Evolutionary conservation across 2,797 vertebrate species (phyloP), one percentile per base, ranked within the genome.

Genomic region (Enoplosus armatus): DNA sequence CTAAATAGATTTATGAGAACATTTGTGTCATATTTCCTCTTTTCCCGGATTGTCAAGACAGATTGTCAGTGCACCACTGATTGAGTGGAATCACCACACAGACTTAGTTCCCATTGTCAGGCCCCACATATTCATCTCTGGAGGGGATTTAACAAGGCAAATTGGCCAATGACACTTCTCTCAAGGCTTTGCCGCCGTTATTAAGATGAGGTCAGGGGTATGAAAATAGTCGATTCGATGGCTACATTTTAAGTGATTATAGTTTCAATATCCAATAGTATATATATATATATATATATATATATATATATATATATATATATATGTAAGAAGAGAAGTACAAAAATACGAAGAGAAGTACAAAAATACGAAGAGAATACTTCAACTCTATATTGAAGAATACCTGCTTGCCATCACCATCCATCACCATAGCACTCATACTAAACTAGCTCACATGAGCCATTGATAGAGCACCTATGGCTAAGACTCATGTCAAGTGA

Each of bases 1-100:
- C 92, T 91, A 94, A 95, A 95, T 92, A 94, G 94, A 96, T 96
- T 95, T 94, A 95, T 95, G 94, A 94, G 93, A 94, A 94, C 93
- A 94, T 94, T 95, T 94, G 92, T 95, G 94, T 95, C 93, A 95
- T 95, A 95, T 95, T 95, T 95, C 92, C 93, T 93, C 90, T 93
- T 93, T 93, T 94, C 87, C 90, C 74, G 85, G 86, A 94, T 94
- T 94, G 93, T 94, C 91, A 94, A 94, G 94, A 94, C 91, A 88
- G 91, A 95, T 94, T 91, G 92, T 94, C 93, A 92, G 87, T 80
- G 90, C 83, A 60, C 82, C 86, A 81, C 90, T 94, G 93, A 93
- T 92, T 90, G 92, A 94, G 91, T 94, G 90, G 93, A 93, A 93
- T 94, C 90, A 91, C 89, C 90, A 90, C 90, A 86, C 89, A 84